Base-by-base conservation (phyloP, 2,113 vertebrate genomes). In the Heptranchias perlo region DNA sequence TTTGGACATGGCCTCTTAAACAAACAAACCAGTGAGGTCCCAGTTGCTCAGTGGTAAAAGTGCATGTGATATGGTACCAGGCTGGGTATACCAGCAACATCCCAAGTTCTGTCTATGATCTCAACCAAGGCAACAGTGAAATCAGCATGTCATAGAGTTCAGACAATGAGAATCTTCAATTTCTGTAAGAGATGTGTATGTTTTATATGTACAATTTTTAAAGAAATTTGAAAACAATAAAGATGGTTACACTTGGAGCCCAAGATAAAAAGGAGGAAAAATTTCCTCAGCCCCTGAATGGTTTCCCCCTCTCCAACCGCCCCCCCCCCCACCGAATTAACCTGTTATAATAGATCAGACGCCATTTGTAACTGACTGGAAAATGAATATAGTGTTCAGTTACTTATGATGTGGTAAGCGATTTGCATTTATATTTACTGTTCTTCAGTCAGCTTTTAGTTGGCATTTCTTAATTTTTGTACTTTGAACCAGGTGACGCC, bases 401-500 rank as follows among this genome's bases (percentile, higher is more conserved):
- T 62, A 39, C 21, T 31, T 21, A 61, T 39, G 31, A 62, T 39
- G 54, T 64, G 58, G 86, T 54, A 65, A 95, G 4, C 44, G 47
- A 54, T 95, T 95, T 65, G 44, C 21, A 93, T 64, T 82, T 67
- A 31, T 44, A 14, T 69, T 95, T 47, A 67, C 28, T 52, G 3
- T 52, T 67, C 62, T 67, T 47, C 47, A 44, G 3, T 67, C 23
- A 11, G 23, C 44, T 49, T 73, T 95, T 6, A 31, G 28, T 69
- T 95, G 47, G 94, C 25, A 95, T 47, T 49, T 95, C 18, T 28
- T 13, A 69, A 52, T 35, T 4, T 69, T 69, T 52, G 65, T 95
- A 73, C 28, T 95, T 69, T 67, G 73, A 95, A 95, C 97, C 97
- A 99, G 99, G 98, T 98, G 69, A 97, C 98, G 0, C 98, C 99